Conservation (phyloP, 1,140 invertebrate genomes). For the Acromyrmex echinatior region DNA sequence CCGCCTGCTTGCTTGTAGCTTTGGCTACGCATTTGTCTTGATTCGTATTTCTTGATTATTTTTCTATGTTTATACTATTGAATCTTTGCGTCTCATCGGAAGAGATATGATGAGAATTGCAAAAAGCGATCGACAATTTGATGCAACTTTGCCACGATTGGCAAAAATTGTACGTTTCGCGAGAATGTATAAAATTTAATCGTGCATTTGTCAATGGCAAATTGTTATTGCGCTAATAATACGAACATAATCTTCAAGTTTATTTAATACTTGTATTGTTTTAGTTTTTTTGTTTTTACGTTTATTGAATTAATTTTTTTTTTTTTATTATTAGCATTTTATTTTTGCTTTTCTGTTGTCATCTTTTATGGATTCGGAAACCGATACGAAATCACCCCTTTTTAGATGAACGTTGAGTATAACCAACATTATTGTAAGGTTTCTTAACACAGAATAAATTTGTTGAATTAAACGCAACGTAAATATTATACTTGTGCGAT, state of each 20-base stretch:
- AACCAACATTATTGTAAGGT: background rate
- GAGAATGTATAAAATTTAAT: background rate
- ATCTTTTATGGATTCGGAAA: slow-evolving; percentile 7
- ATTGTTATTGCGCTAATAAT: background rate
- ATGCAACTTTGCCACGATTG: background rate
- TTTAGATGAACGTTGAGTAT: background rate
- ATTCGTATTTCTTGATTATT: slow-evolving; percentile 44
- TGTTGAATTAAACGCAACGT: background rate
- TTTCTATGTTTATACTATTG: background rate
- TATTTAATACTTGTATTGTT: slow-evolving; percentile 24
- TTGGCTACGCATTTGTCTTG: slow-evolving; percentile 21
- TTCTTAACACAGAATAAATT: background rate
- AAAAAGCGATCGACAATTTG: background rate
- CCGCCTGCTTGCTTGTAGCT: slow-evolving; percentile 56
- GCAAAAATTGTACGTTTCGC: slow-evolving; percentile 19
- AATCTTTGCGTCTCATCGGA: too few species aligned
- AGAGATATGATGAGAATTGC: background rate
- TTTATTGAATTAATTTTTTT: slow-evolving; percentile 30
- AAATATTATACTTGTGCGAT: background rate
- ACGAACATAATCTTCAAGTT: background rate
- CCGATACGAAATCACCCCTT: slow-evolving; percentile 17
- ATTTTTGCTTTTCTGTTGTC: slow-evolving; percentile 12
- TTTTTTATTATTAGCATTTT: slow-evolving; percentile 34
- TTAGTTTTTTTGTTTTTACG: slow-evolving; percentile 76
- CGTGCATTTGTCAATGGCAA: background rate